These are phyloP conservation scores for Tiaroga cobitis DNA, from an alignment of 2,797 vertebrate genomes.

Conservation along the genomic window DNA sequence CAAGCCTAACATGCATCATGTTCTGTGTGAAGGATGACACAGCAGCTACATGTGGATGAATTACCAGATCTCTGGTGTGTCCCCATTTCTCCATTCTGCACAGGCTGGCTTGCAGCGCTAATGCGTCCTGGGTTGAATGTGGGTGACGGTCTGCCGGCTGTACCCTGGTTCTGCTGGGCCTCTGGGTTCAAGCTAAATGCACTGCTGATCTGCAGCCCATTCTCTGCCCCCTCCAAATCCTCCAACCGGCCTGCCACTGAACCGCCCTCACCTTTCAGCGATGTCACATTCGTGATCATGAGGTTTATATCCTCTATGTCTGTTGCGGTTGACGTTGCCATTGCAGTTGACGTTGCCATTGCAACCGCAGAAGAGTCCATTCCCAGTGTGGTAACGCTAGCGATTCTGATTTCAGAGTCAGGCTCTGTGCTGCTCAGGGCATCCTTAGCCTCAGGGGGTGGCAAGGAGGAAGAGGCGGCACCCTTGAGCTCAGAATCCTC, in stretches of 20 bases:
- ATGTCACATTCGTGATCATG: conserved; percentile 97
- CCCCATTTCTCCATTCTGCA: conserved; percentile 93
- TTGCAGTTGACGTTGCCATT: conserved; percentile 34
- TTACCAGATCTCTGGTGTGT: conserved; percentile 92
- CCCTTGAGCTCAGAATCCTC: conserved; percentile 88
- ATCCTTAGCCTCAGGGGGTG: conserved; percentile 59
- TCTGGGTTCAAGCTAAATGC: conserved; percentile 85
- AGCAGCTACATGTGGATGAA: not conserved
- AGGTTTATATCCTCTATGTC: conserved; percentile 85
- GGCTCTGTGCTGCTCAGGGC: conserved; percentile 91
- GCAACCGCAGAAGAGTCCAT: conserved; percentile 60
- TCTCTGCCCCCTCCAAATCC: conserved; percentile 84
- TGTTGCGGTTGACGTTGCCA: conserved; percentile 30
- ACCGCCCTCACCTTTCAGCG: conserved; percentile 85
- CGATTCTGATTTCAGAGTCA: conserved; percentile 95
- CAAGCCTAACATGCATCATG: not conserved
- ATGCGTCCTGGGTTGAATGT: conserved; percentile 97
- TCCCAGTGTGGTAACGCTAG: conserved; percentile 96
- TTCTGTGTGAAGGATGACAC: conserved; percentile 3
- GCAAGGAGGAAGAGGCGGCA: conserved; percentile 57
- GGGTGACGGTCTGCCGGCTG: conserved; percentile 67
- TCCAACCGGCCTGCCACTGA: conserved; percentile 74
- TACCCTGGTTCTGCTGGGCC: conserved; percentile 64
- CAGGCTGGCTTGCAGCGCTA: conserved; percentile 84
- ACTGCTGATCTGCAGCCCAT: conserved; percentile 91